Conservation (phyloP, 2,797 vertebrate species). For the Acrossocheilus fasciatus region DNA sequence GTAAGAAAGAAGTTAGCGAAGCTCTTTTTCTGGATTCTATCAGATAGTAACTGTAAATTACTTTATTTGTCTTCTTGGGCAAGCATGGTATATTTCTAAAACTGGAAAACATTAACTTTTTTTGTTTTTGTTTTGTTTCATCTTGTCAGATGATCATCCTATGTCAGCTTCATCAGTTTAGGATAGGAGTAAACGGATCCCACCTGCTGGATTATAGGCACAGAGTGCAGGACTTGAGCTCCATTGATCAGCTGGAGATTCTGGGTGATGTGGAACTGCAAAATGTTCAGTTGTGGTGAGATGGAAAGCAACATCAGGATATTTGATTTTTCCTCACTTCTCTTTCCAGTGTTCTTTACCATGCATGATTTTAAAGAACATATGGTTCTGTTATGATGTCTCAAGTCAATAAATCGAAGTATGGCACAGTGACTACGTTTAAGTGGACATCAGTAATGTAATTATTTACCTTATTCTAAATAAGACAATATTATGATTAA, state of each 20-base stretch:
- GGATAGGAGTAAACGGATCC: slow-evolving; percentile 90
- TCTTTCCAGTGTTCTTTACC: neutral
- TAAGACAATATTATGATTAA: too few species aligned
- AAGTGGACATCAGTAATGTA: too few species aligned
- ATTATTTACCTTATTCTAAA: too few species aligned
- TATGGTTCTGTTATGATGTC: neutral
- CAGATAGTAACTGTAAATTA: neutral
- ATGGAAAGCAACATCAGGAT: neutral
- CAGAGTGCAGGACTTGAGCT: slow-evolving; percentile 89
- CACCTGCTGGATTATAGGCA: slow-evolving; percentile 93
- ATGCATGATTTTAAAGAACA: neutral
- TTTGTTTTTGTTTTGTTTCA: neutral
- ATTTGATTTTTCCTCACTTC: neutral
- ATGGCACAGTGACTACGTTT: too few species aligned
- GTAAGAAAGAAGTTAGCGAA: too few species aligned
- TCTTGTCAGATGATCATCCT: slow-evolving; percentile 88
- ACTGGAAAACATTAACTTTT: neutral
- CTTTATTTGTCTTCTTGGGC: neutral
- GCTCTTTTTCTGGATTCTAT: neutral
- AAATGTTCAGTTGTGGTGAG: slow-evolving; percentile 89
- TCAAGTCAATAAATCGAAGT: neutral
- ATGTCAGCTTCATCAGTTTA: slow-evolving; percentile 89
- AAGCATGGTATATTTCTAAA: neutral
- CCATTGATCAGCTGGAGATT: slow-evolving; percentile 86
- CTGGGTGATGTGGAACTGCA: slow-evolving; percentile 86